These are phyloP conservation scores for Passer domesticus DNA, from an alignment of 2,113 vertebrate species.

Conservation along the genomic window DNA sequence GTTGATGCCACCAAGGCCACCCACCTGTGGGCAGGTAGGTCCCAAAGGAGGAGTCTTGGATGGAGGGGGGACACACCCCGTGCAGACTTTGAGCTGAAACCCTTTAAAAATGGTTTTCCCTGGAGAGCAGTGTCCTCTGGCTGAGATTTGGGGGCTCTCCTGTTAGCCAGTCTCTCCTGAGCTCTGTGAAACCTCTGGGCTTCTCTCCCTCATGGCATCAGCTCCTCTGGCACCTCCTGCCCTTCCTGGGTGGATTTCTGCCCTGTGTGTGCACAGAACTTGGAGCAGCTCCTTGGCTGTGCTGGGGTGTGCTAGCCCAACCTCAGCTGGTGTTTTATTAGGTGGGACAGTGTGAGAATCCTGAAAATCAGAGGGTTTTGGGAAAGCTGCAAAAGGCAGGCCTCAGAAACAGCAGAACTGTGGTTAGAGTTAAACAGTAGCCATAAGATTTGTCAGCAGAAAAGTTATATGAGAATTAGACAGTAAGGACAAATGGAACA, in stretches of 20 bases:
- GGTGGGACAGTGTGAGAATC: background rate
- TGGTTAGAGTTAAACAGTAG: rapidly evolving
- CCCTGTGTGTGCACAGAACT: background rate
- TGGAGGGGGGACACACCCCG: too few relatives aligned
- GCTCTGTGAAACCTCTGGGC: background rate
- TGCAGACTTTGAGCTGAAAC: rapidly evolving
- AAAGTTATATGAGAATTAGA: background rate
- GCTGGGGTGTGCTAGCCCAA: rapidly evolving
- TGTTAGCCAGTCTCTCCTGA: background rate
- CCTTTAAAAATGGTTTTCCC: rapidly evolving
- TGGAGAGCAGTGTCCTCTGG: rapidly evolving
- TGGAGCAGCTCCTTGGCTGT: background rate
- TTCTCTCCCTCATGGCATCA: rapidly evolving
- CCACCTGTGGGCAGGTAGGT: background rate
- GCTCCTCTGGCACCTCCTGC: background rate
- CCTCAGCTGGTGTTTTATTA: background rate
- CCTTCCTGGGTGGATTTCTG: rapidly evolving
- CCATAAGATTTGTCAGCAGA: background rate
- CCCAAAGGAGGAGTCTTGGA: background rate
- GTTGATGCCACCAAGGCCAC: rapidly evolving
- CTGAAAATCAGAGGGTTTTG: background rate
- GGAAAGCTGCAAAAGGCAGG: background rate
- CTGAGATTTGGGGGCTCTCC: background rate
- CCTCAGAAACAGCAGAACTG: background rate
- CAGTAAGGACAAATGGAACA: background rate